Conservation (phyloP, 2,888 invertebrate genomes). For the Nowickia ferox region DNA sequence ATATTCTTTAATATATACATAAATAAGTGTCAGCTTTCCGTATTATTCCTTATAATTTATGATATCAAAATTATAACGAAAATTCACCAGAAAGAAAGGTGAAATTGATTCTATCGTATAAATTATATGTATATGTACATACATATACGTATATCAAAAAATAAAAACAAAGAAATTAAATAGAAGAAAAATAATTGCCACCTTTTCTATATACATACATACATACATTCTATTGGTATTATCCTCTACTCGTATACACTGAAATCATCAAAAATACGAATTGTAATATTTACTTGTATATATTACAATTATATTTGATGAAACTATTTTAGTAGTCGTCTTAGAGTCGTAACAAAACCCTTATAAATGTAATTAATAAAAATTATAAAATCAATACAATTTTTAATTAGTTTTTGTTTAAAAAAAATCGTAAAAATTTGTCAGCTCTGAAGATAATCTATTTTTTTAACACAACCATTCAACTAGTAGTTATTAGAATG, state of each 20-base stretch:
- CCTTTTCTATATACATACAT: not conserved
- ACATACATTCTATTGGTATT: conserved; percentile 21
- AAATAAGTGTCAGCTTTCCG: conserved; percentile 51
- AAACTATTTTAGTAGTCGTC: conserved; percentile 32
- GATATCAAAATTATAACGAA: conserved; percentile 61
- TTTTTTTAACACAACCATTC: conserved; percentile 1
- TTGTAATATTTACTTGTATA: not conserved
- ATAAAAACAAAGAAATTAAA: not conserved
- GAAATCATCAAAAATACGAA: not conserved
- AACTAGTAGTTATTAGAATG: not conserved
- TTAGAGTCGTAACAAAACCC: conserved; percentile 28
- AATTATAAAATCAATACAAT: conserved; percentile 19
- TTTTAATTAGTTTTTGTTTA: conserved; percentile 27
- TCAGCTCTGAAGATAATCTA: not conserved
- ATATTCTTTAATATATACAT: conserved; percentile 68
- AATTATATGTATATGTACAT: conserved; percentile 20
- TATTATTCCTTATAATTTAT: conserved; percentile 48
- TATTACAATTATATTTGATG: conserved; percentile 28
- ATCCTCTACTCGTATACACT: conserved; percentile 27
- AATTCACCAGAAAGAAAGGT: conserved; percentile 34
- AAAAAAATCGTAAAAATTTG: conserved; percentile 30
- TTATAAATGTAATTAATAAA: conserved; percentile 58
- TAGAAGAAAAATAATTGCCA: conserved; percentile 3
- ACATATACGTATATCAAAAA: not conserved
- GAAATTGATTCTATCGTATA: conserved; percentile 48